Base-by-base conservation (phyloP, 1,140 invertebrate species). In the Lucilia cuprina region DNA sequence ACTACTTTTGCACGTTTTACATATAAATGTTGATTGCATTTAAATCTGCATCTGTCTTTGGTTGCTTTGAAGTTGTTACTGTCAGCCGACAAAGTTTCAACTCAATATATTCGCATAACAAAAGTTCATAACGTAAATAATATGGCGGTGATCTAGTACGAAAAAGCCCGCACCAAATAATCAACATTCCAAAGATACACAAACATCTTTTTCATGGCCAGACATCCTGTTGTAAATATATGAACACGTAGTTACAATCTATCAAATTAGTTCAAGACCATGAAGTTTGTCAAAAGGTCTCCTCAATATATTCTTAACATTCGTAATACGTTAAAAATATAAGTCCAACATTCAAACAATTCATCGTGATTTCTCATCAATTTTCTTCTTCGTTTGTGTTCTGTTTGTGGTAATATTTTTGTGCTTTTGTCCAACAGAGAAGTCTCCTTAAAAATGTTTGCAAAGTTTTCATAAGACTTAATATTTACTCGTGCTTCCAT, bases 211-310 rank as follows among this genome's bases (percentile, higher is more conserved):
- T 7, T 41, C 41, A 41, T 41, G 41, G 41, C 7, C 41, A 41
- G 25, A 30, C 13, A 55, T 55, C 50, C 50, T 55, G 13, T 55
- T 21, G 19, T 41, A 30, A 65, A 70, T 70, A 21, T 70, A 70
- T 70, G 65, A 70, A 25, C 65, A 70, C 65, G 65, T 70, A 70
- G n/a, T 70, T 70, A 21, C 65, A 70, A 70, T 70, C 65, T 70
- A 70, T 70, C 65, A 70, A 70, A 70, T 70, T 70, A 70, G 65
- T 70, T 70, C 65, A 70, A 70, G 65, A 70, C 65, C 65, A 70
- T 70, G 65, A 70, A 70, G 65, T 70, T 70, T 70, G 65, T 70
- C 65, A 70, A 21, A 70, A 70, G 55, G 55, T 60, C 55, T n/a
- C 10, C 41, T 2, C 41, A 0, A 41, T 10, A 41, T 41, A 41